Conservation (phyloP, 1,140 invertebrate species). For the Danaus melanippus region DNA sequence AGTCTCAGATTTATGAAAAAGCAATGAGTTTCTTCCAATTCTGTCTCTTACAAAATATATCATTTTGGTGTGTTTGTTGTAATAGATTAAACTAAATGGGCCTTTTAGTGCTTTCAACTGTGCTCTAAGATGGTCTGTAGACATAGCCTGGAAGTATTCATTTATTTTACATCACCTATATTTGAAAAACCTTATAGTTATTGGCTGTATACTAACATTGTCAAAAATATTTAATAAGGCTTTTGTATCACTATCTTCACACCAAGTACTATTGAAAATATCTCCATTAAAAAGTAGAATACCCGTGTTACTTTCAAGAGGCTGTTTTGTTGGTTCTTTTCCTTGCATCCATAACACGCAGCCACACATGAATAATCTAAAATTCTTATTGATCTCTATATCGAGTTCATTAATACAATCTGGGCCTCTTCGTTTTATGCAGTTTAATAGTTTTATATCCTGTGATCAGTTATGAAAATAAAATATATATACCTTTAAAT, state of each 20-base stretch:
- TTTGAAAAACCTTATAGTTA: background rate
- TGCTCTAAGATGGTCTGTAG: conserved; percentile 31
- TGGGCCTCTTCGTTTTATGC: conserved; percentile 59
- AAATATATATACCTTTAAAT: conserved; percentile 8
- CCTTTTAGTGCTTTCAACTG: conserved; percentile 75
- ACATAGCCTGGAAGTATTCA: conserved; percentile 27
- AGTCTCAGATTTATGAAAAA: conserved; percentile 74
- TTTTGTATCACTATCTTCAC: conserved; percentile 41
- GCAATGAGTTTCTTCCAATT: conserved; percentile 87
- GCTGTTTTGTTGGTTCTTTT: conserved; percentile 37
- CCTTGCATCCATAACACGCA: conserved; percentile 67
- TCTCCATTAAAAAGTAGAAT: conserved; percentile 67
- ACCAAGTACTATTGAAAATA: conserved; percentile 57
- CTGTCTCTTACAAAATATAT: conserved; percentile 90
- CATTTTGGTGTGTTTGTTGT: conserved; percentile 73
- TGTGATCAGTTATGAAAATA: conserved; percentile 25
- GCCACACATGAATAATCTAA: conserved; percentile 38
- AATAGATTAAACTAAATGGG: conserved; percentile 89
- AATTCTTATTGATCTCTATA: conserved; percentile 21
- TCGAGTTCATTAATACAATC: conserved; percentile 28
- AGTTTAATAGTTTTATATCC: conserved; percentile 37
- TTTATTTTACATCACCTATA: conserved; percentile 4
- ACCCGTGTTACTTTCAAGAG: conserved; percentile 48
- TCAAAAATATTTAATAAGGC: conserved; percentile 42
- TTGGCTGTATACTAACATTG: conserved; percentile 25